Evolutionary conservation across 2,797 vertebrate species (phyloP), one percentile per base, ranked within the genome.

Genomic region (Allobates femoralis): DNA sequence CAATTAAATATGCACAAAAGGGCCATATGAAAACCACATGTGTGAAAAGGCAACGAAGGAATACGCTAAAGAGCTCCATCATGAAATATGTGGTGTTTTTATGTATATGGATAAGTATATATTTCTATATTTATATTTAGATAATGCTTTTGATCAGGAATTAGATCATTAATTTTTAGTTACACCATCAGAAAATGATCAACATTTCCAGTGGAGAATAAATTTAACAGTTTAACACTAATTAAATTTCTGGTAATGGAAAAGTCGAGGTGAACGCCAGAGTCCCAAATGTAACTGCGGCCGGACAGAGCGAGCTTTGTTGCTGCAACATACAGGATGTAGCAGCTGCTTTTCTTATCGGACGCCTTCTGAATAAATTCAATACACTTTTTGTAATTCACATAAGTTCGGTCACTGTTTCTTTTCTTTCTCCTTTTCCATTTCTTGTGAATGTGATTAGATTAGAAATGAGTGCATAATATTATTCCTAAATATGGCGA

Each of bases 341-440:
- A 51, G 73, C 85, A 87, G 86, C 81, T 87, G 86, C 81, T 87
- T 87, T 87, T 66, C 86, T 87, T 87, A 87, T 87, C 86, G 19
- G 41, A 78, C 86, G 86, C 86, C 82, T 87, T 60, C 81, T 87
- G 81, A 84, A 84, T 87, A 73, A 78, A 84, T 62, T 87, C 86
- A 87, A 87, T 87, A 41, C 86, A 87, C 86, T 87, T 80, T 86
- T 87, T 87, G 86, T 87, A 62, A 80, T 73, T 79, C 86, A 51
- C 86, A 83, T 80, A 87, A 87, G 86, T 87, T 87, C 82, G 66
- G 81, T 87, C 56, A 87, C 86, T 87, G 86, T 87, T 87, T 87
- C 86, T 53, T 83, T 86, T 86, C 75, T 86, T 86, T 69, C 55
- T 86, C 67, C 67, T 78, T 34, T 84, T 87, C 86, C 69, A 87